A percentile compares a stretch with the other conserved stretches of the same genome.
These are phyloP conservation scores for Bilobella aurantiaca DNA, from an alignment of 1,140 invertebrate species.

Conservation along the genomic window DNA sequence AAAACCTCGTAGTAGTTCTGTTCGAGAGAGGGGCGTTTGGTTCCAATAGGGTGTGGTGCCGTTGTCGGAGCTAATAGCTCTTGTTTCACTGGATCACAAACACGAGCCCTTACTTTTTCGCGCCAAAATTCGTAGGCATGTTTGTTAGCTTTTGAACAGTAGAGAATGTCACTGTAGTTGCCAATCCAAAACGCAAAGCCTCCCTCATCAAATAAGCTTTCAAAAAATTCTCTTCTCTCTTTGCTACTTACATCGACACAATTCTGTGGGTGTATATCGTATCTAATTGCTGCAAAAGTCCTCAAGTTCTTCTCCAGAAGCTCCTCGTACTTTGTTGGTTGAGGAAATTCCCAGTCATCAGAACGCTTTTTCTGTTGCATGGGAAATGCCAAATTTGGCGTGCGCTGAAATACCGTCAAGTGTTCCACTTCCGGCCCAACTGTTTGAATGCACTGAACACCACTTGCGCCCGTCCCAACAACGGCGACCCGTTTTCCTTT, in stretches of 20 bases:
- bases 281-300: background rate
- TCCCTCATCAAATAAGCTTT: background rate
- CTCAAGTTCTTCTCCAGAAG: background rate
- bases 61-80: background rate
- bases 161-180: conserved; percentile 2
- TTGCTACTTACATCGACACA: background rate
- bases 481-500: conserved; percentile 12
- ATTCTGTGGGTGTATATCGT: background rate
- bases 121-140: conserved; percentile 10
- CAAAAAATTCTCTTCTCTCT: background rate
- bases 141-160: background rate
- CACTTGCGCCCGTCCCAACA: conserved; percentile 16
- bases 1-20: conserved; percentile 16
- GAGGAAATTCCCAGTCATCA: background rate
- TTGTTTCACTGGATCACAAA: background rate
- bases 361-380: background rate
- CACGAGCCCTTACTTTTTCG: conserved; percentile 3
- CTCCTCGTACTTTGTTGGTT: background rate
- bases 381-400: conserved; percentile 4
- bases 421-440: conserved; percentile 2
- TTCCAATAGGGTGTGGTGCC: conserved; percentile 4
- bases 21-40: conserved; percentile 10
- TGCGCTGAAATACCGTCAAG: conserved; percentile 13
- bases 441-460: conserved; percentile 10
- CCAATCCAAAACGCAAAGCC: background rate